phyloP scores from a whole-genome alignment of 2,797 vertebrate genomes.

The Malacoraja senta region DNA sequence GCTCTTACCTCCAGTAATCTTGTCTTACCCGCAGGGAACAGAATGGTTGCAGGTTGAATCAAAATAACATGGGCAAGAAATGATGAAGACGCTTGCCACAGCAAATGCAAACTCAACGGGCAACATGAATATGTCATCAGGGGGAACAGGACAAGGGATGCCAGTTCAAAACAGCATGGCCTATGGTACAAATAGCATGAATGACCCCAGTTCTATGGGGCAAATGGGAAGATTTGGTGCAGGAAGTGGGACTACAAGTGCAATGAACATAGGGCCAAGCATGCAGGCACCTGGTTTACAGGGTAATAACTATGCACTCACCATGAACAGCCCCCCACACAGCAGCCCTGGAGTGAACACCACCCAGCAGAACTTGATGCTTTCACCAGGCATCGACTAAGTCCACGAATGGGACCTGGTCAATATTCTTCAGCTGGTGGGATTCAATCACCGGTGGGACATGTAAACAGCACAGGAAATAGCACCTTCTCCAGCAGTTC shows the following conservation, averaged over 20 bases:
- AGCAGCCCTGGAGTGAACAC: constrained; percentile 76
- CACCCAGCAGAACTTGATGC: constrained; percentile 76
- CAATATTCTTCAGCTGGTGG: constrained; percentile 89
- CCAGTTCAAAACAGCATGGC: constrained; percentile 65
- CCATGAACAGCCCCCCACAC: constrained; percentile 81
- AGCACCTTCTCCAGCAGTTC: constrained; percentile 89
- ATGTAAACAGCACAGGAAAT: constrained; percentile 61
- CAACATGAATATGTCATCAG: constrained; percentile 65
- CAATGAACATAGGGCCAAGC: constrained; percentile 60
- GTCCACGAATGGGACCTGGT: constrained; percentile 83
- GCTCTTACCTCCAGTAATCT: background rate
- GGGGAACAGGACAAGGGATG: constrained; percentile 59
- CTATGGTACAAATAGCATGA: constrained; percentile 71
- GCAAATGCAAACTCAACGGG: constrained; percentile 65
- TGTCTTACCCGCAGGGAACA: constrained; percentile 69
- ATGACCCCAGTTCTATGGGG: constrained; percentile 66
- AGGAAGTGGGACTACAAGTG: constrained; percentile 56
- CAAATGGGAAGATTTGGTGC: constrained; percentile 58
- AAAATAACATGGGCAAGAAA: constrained; percentile 58
- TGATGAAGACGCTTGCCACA: constrained; percentile 66
- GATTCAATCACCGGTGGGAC: constrained; percentile 84
- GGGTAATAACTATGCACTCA: constrained; percentile 70
- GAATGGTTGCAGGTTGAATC: constrained; percentile 77
- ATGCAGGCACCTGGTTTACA: constrained; percentile 74
- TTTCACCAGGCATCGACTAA: constrained; percentile 84